Conservation (phyloP, 2,797 vertebrate species). For the Emydoidea blandingii region DNA sequence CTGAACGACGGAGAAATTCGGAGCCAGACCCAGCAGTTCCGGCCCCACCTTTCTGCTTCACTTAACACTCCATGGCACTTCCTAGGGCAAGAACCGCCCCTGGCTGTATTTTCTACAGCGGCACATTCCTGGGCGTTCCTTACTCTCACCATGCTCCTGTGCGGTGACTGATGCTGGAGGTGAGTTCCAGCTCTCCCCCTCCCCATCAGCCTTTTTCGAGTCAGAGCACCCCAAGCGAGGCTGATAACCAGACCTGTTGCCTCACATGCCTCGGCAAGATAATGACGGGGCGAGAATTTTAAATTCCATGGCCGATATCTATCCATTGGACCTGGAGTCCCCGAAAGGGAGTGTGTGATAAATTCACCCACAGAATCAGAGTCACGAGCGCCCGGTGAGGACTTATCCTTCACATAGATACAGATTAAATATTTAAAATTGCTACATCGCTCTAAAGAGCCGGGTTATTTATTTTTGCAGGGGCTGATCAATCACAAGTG, state of each 20-base stretch:
- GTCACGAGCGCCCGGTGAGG: constrained; percentile 12
- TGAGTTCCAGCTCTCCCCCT: not conserved
- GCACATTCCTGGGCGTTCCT: not conserved
- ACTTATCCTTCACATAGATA: constrained; percentile 56
- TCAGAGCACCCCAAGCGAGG: not conserved
- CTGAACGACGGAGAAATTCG: not conserved
- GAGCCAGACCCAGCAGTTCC: too few species aligned
- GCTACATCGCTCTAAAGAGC: constrained; percentile 74
- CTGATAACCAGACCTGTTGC: not conserved
- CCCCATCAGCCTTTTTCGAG: rapidly evolving
- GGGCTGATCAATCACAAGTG: constrained; percentile 77
- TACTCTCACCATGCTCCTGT: not conserved
- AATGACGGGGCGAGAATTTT: constrained; percentile 52
- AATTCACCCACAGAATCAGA: constrained; percentile 66
- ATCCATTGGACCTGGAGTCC: constrained; percentile 17
- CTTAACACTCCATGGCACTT: not conserved
- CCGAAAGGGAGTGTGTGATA: constrained; percentile 51
- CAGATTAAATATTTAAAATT: constrained; percentile 80
- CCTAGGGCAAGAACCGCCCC: not conserved
- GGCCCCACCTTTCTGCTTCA: not conserved
- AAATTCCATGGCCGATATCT: constrained; percentile 25
- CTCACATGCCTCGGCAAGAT: not conserved
- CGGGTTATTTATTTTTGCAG: constrained; percentile 76
- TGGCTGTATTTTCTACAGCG: not conserved
- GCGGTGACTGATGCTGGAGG: not conserved